Conservation (phyloP, 2,113 vertebrate species). For the Delphinapterus leucas region DNA sequence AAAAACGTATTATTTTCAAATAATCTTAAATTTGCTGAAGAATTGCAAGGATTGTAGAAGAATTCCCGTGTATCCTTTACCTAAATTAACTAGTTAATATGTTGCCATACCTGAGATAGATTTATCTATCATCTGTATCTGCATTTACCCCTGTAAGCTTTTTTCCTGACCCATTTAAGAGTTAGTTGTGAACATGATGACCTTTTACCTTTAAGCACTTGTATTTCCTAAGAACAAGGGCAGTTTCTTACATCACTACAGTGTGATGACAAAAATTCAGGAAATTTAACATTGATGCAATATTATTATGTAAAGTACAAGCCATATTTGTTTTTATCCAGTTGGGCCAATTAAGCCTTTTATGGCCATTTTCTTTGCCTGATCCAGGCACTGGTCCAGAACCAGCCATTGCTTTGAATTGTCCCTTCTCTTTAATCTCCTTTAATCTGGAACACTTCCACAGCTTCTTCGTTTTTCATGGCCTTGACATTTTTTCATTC, state of each 20-base stretch:
- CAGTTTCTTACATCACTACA: neutral
- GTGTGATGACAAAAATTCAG: neutral
- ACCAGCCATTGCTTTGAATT: neutral
- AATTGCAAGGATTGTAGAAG: neutral
- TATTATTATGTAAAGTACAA: neutral
- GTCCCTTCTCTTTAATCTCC: rapidly evolving
- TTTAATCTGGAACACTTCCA: neutral
- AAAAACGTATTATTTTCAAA: neutral
- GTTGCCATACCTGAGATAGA: neutral
- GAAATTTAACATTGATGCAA: neutral
- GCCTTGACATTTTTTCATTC: neutral
- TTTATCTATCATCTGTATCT: neutral
- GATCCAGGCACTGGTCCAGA: neutral
- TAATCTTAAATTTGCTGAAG: neutral
- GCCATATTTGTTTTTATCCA: neutral
- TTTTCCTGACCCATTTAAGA: neutral
- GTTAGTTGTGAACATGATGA: neutral
- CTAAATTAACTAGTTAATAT: neutral
- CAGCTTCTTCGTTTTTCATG: neutral
- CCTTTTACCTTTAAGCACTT: neutral
- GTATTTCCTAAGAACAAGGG: neutral
- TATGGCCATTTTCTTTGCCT: neutral
- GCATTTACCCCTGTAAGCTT: neutral
- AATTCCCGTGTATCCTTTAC: neutral
- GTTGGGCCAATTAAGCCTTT: neutral